A percentile compares a stretch with the other conserved stretches of the same genome.
phyloP scores from a whole-genome alignment of 2,797 vertebrate genomes.

The Echeneis naucrates region DNA sequence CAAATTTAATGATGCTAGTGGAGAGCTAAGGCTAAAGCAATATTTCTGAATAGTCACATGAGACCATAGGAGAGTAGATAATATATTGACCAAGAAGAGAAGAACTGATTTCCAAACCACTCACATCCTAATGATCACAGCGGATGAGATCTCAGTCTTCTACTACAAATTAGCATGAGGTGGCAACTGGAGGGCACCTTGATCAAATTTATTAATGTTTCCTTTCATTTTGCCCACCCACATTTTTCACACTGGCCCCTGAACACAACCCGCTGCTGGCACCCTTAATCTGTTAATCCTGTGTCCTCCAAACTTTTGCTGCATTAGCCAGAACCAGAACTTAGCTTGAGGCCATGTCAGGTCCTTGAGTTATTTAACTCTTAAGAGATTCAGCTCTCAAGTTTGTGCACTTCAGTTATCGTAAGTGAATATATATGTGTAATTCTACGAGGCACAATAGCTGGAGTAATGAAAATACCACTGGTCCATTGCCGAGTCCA shows the following conservation, averaged over 20 bases:
- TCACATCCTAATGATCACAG: constrained; percentile 14
- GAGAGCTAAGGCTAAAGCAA: background rate
- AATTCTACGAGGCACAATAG: constrained; percentile 23
- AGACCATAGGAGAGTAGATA: background rate
- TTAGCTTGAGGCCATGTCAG: background rate
- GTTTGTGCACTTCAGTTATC: constrained; percentile 11
- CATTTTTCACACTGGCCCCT: background rate
- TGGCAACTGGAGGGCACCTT: constrained; percentile 31
- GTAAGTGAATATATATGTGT: constrained; percentile 17
- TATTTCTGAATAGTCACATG: constrained; percentile 15
- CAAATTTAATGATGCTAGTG: background rate
- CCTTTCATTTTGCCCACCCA: background rate
- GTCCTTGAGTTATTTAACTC: background rate
- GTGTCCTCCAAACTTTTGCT: background rate
- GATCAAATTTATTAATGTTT: constrained; percentile 9
- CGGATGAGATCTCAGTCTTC: background rate
- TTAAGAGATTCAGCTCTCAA: background rate
- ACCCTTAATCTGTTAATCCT: background rate
- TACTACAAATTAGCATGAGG: background rate
- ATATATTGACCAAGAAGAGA: constrained; percentile 24
- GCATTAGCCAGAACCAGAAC: background rate
- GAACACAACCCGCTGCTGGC: background rate
- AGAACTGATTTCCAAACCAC: constrained; percentile 12
- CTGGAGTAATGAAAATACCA: constrained; percentile 51
- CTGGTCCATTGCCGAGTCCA: constrained; percentile 27